Conservation (phyloP, 1,140 invertebrate species). For the Drosophila santomea region DNA sequence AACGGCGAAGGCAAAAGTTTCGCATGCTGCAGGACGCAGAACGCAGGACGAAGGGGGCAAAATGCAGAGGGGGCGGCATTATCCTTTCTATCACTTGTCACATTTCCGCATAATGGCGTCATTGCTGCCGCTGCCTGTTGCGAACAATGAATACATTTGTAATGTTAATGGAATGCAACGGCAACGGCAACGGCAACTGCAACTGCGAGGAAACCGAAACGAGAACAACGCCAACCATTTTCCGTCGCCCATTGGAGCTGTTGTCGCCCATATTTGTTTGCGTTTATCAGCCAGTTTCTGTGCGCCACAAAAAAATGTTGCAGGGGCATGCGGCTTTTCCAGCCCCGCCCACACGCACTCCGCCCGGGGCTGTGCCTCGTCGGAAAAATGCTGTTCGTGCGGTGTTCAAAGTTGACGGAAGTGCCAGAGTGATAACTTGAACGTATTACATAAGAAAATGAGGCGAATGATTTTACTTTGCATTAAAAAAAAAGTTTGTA, state of each 20-base stretch:
- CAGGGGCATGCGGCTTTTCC: neutral
- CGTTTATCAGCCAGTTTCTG: constrained; percentile 52
- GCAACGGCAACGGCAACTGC: constrained; percentile 46
- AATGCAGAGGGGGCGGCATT: constrained; percentile 46
- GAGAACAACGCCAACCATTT: constrained; percentile 54
- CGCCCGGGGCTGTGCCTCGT: constrained; percentile 6
- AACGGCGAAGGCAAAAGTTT: constrained; percentile 41
- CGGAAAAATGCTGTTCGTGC: constrained; percentile 12
- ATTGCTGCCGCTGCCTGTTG: constrained; percentile 38
- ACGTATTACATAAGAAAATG: neutral
- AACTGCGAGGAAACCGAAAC: constrained; percentile 38
- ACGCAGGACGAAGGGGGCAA: neutral
- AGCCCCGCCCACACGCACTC: constrained; percentile 41
- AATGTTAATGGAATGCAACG: constrained; percentile 79
- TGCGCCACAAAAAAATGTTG: constrained; percentile 26
- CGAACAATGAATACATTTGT: constrained; percentile 81
- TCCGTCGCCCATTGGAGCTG: constrained; percentile 56
- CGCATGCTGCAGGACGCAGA: constrained; percentile 19
- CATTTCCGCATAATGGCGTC: constrained; percentile 77
- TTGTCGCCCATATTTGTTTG: constrained; percentile 48
- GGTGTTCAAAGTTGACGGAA: neutral
- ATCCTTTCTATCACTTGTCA: constrained; percentile 79
- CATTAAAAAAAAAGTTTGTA: neutral
- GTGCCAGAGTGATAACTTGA: constrained; percentile 4
- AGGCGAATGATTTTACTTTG: too few relatives aligned